These are phyloP conservation scores for Calameuta idolon DNA, from an alignment of 2,888 invertebrate species.

Conservation along the genomic window DNA sequence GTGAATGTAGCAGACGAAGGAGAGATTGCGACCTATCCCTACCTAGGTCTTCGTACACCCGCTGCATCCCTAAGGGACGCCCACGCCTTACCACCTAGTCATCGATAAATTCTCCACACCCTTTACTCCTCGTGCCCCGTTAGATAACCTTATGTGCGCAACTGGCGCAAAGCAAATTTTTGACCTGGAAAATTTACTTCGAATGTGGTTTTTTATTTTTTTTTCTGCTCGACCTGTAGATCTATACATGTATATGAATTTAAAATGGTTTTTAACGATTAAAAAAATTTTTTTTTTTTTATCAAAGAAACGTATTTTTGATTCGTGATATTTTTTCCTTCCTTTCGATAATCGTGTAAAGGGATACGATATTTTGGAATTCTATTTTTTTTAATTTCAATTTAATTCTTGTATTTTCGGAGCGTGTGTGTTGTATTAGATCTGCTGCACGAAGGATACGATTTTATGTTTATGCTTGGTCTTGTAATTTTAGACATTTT, in stretches of 20 bases:
- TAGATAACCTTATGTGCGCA: background rate
- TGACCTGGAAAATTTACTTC: background rate
- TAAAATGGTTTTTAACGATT: background rate
- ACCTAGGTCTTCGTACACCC: background rate
- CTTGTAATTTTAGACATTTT: background rate
- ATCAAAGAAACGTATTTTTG: background rate
- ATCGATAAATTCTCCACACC: background rate
- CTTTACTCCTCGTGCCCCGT: background rate
- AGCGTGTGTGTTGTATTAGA: background rate
- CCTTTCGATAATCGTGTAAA: background rate
- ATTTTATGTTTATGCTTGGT: background rate
- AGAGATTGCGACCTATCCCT: constrained; percentile 6
- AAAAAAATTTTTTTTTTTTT: background rate
- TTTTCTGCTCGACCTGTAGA: background rate
- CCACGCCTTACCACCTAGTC: background rate
- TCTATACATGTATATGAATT: background rate
- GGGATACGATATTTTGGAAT: background rate
- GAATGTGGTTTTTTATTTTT: background rate
- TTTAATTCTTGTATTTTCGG: background rate
- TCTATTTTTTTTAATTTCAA: background rate
- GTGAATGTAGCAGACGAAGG: background rate
- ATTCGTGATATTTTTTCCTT: background rate
- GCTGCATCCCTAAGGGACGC: background rate
- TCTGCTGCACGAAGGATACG: background rate
- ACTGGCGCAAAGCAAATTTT: background rate